Percentiles rank a stretch among this genome's conserved stretches.
Evolutionary conservation across 2,888 invertebrate species (phyloP).

Genomic region (Rhabditophanes sp.): DNA sequence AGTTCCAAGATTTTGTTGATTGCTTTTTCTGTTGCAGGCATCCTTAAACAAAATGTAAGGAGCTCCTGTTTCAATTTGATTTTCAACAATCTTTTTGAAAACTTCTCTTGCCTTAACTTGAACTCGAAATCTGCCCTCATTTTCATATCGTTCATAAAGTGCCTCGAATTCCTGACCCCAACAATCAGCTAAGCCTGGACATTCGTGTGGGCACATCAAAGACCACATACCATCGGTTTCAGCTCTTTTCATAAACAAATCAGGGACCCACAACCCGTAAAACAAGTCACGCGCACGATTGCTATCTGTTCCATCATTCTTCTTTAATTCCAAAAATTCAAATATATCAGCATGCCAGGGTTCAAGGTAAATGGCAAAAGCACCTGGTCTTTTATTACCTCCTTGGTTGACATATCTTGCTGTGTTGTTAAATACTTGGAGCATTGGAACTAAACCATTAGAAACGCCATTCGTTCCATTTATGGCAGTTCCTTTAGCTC

Average conservation of each 20-base stretch:
- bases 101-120: slow-evolving; percentile 62
- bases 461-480: slow-evolving; percentile 83
- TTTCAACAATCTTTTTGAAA: slow-evolving; percentile 81
- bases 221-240: slow-evolving; percentile 57
- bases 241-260: slow-evolving; percentile 79
- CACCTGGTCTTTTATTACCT: slow-evolving; percentile 87
- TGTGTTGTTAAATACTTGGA: slow-evolving; percentile 82
- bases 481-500: slow-evolving; percentile 76
- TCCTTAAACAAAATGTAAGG: slow-evolving; percentile 70
- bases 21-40: slow-evolving; percentile 84
- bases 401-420: slow-evolving; percentile 94
- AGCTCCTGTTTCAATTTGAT: slow-evolving; percentile 73
- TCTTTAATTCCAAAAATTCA: slow-evolving; percentile 78
- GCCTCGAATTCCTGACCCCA: slow-evolving; percentile 88
- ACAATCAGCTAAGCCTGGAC: slow-evolving; percentile 71
- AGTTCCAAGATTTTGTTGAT: slow-evolving; percentile 91
- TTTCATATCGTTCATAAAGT: slow-evolving; percentile 53
- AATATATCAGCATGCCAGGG: slow-evolving; percentile 97
- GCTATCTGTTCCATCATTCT: slow-evolving; percentile 78
- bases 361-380: slow-evolving; percentile 92
- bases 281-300: slow-evolving; percentile 81
- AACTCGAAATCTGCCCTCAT: slow-evolving; percentile 41
- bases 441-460: slow-evolving; percentile 86
- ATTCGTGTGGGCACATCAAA: slow-evolving; percentile 89
- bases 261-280: slow-evolving; percentile 87